These are phyloP conservation scores for Echinarachnius parma DNA, from an alignment of 53 echinoderm and acorn worm species.

Conservation along the genomic window DNA sequence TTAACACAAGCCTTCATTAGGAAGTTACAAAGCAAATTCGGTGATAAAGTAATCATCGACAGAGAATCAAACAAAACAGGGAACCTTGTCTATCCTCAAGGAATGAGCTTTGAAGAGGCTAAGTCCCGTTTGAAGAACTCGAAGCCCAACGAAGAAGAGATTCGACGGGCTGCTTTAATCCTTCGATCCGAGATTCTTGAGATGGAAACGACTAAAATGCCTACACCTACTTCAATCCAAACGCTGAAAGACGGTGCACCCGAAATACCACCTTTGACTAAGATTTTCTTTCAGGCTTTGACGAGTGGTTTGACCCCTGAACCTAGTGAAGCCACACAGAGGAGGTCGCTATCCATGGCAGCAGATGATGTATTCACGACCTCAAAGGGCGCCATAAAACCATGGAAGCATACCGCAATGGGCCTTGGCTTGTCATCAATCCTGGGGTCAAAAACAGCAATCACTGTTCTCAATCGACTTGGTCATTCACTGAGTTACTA, in stretches of 20 bases:
- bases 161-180: too few relatives aligned
- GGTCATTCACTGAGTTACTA: slow-evolving; percentile 22
- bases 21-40: slow-evolving; percentile 34
- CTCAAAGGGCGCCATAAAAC: neutral
- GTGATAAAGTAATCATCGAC: slow-evolving; percentile 21
- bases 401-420: slow-evolving; percentile 15
- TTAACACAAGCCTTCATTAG: slow-evolving; percentile 1
- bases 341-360: slow-evolving; percentile 25
- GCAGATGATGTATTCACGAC: slow-evolving; percentile 23
- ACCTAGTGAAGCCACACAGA: slow-evolving; percentile 26
- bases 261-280: slow-evolving; percentile 37
- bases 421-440: slow-evolving; percentile 6
- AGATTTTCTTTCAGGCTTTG: slow-evolving; percentile 38
- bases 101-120: slow-evolving; percentile 38
- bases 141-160: too few relatives aligned
- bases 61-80: too few relatives aligned
- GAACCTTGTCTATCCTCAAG: too few relatives aligned
- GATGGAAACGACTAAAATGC: slow-evolving; percentile 41
- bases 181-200: slow-evolving; percentile 41
- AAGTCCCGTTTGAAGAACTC: slow-evolving; percentile 22
- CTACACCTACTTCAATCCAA: slow-evolving; percentile 36
- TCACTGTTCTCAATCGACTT: slow-evolving; percentile 19
- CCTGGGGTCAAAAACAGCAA: slow-evolving; percentile 10
- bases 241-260: slow-evolving; percentile 31
- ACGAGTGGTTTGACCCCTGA: slow-evolving; percentile 25